A percentile compares a stretch with the other conserved stretches of the same genome.
Evolutionary conservation across 2,113 vertebrate genomes (phyloP).

Genomic region (Mellivora capensis): DNA sequence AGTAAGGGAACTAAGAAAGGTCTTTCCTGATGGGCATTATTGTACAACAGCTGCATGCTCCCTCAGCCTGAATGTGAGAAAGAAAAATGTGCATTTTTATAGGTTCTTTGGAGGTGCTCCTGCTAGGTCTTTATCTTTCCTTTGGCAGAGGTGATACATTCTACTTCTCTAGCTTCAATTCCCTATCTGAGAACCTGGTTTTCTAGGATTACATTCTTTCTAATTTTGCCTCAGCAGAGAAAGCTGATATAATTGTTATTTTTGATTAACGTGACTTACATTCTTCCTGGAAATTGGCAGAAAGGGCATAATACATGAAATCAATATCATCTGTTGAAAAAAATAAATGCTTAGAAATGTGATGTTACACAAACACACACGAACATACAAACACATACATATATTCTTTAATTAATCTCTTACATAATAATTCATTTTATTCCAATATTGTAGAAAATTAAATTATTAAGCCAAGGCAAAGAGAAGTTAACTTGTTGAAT

Average conservation of each 20-base stretch:
- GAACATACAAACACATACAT: not conserved
- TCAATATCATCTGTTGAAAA: not conserved
- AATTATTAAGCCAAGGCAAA: slow-evolving; percentile 21
- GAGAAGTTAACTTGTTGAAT: not conserved
- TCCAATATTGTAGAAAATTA: slow-evolving; percentile 1
- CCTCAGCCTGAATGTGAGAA: not conserved
- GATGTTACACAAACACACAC: not conserved
- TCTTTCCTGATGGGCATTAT: not conserved
- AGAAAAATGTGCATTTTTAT: not conserved
- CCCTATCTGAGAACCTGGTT: not conserved
- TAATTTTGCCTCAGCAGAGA: not conserved
- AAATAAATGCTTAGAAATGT: slow-evolving; percentile 4
- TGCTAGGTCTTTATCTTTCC: not conserved
- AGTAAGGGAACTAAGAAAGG: not conserved
- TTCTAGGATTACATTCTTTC: not conserved
- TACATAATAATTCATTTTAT: not conserved
- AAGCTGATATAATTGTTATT: not conserved
- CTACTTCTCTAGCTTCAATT: not conserved
- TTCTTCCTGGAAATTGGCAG: slow-evolving; percentile 23
- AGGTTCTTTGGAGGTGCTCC: not conserved
- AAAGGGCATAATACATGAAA: not conserved
- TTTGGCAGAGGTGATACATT: not conserved
- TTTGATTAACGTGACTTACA: not conserved
- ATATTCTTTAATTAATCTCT: not conserved
- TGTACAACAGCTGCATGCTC: not conserved